Conservation (phyloP, 2,797 vertebrate genomes). For the Todus mexicanus region DNA sequence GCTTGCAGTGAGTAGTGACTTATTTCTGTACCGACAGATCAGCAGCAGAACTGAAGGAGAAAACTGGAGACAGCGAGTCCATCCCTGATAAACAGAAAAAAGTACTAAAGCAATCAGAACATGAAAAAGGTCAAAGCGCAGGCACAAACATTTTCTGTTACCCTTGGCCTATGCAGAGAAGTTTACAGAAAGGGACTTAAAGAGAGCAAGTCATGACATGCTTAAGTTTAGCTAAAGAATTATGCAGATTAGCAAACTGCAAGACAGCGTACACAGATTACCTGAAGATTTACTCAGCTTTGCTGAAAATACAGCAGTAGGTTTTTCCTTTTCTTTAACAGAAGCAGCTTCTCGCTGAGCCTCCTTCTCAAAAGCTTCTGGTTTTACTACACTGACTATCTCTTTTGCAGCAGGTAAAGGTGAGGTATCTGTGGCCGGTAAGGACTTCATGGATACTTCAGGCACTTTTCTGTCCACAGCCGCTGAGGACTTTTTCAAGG, state of each 20-base stretch:
- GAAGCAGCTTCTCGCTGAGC: slow-evolving; percentile 62
- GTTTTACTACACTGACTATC: slow-evolving; percentile 66
- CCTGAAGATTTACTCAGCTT: slow-evolving; percentile 80
- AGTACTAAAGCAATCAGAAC: neutral
- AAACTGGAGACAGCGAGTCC: neutral
- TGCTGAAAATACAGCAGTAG: slow-evolving; percentile 72
- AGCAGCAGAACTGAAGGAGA: neutral
- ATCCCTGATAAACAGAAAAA: neutral
- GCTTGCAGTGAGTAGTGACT: neutral
- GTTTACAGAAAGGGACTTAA: neutral
- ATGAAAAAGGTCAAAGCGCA: neutral
- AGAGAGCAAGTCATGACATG: slow-evolving; percentile 3
- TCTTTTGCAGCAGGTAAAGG: slow-evolving; percentile 56
- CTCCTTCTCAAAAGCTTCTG: slow-evolving; percentile 64
- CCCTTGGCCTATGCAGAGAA: neutral
- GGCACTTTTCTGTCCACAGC: slow-evolving; percentile 65
- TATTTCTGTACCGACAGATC: neutral
- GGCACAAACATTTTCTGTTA: neutral
- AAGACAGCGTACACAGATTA: slow-evolving; percentile 71
- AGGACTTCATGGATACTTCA: slow-evolving; percentile 40
- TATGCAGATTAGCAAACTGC: slow-evolving; percentile 44
- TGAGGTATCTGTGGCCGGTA: slow-evolving; percentile 48
- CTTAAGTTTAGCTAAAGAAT: slow-evolving; percentile 45
- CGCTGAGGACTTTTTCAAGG: slow-evolving; percentile 59
- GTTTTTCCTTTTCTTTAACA: slow-evolving; percentile 69